phyloP scores from a whole-genome alignment of 2,113 vertebrate species.

The Dasyurus viverrinus region DNA sequence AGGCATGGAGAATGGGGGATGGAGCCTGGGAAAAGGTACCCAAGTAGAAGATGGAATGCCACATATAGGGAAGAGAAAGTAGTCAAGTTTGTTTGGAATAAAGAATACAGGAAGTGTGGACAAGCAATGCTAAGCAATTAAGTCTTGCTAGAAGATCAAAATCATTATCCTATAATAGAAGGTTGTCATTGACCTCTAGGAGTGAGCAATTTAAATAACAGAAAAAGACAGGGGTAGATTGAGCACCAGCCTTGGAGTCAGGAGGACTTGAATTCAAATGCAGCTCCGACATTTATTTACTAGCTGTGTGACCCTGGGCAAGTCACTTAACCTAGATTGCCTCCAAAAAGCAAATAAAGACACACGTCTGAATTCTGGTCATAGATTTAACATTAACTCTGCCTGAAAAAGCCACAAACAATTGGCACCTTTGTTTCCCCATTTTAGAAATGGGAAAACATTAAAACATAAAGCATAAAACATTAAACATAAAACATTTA shows the following conservation, averaged over 20 bases:
- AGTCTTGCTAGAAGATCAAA: not conserved
- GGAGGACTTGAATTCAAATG: not conserved
- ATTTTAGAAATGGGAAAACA: too few species aligned
- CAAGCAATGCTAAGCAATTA: not conserved
- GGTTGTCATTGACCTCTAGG: not conserved
- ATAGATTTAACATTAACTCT: too few species aligned
- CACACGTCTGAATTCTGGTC: too few species aligned
- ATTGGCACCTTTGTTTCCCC: too few species aligned
- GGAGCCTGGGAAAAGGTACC: not conserved
- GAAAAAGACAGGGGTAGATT: not conserved
- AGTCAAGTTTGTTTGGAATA: not conserved
- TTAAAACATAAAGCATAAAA: too few species aligned
- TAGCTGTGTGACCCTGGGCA: constrained; percentile 64
- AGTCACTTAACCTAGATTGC: too few species aligned
- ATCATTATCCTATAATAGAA: not conserved
- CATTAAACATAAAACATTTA: too few species aligned
- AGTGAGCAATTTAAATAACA: not conserved
- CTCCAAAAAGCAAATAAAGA: too few species aligned
- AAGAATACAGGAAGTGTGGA: not conserved
- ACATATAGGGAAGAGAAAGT: not conserved
- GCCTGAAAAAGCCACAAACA: too few species aligned
- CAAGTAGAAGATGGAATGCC: not conserved
- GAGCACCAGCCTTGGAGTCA: not conserved
- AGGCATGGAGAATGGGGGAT: fast-evolving
- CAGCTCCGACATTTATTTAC: not conserved